These are phyloP conservation scores for Salmo trutta DNA, from an alignment of 2,797 vertebrate genomes.

Conservation along the genomic window DNA sequence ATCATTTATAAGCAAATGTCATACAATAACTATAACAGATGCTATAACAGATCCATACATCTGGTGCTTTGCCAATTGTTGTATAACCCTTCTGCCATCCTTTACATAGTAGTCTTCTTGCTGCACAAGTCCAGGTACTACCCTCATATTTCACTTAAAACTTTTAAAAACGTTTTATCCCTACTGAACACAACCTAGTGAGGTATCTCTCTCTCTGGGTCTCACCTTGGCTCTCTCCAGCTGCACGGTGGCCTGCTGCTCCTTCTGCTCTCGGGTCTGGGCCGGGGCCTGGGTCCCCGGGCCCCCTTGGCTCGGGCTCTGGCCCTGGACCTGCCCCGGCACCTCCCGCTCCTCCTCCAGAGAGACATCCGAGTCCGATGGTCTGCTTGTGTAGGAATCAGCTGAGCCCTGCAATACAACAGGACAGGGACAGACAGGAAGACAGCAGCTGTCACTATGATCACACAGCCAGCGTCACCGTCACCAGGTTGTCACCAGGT, in stretches of 20 bases:
- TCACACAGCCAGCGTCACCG: not conserved
- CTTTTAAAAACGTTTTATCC: not conserved
- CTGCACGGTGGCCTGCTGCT: conserved; percentile 90
- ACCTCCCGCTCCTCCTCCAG: conserved; percentile 96
- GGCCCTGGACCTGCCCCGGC: conserved; percentile 77
- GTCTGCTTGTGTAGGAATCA: conserved; percentile 96
- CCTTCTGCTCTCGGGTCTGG: conserved; percentile 84
- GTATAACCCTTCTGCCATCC: too few species aligned
- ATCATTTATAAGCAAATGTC: not conserved
- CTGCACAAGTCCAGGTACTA: too few species aligned
- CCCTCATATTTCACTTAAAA: too few species aligned
- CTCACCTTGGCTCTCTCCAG: conserved; percentile 93
- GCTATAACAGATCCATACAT: not conserved
- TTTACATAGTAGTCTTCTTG: too few species aligned
- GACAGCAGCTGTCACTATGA: not conserved
- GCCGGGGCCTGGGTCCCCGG: conserved; percentile 71
- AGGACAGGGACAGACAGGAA: not conserved
- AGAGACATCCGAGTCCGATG: conserved; percentile 95
- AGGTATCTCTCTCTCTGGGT: not conserved
- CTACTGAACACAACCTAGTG: not conserved
- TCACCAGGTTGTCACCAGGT: not conserved
- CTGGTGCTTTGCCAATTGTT: not conserved
- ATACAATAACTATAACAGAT: not conserved
- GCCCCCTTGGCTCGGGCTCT: conserved; percentile 60
- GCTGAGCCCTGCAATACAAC: conserved; percentile 86